phyloP scores from a whole-genome alignment of 2,113 vertebrate species.

The Heloderma charlesbogerti region DNA sequence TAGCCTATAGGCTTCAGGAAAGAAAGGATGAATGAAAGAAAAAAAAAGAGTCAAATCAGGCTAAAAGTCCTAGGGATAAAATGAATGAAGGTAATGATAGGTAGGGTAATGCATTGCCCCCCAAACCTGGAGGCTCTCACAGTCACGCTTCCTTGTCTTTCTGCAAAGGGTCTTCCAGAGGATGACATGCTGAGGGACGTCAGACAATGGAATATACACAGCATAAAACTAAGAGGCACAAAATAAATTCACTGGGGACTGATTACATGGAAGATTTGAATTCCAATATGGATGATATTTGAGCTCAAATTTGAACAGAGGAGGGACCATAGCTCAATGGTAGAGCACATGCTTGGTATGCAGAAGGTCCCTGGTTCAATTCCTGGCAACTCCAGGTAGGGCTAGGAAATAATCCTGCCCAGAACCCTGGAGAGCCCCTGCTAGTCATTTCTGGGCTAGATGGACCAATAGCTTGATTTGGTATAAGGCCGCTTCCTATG shows the following conservation, averaged over 20 bases:
- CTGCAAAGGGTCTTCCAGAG: neutral
- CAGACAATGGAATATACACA: neutral
- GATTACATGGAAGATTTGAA: neutral
- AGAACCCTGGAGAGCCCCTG: too few relatives aligned
- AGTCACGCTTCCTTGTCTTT: neutral
- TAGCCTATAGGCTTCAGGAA: constrained; percentile 33
- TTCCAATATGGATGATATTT: neutral
- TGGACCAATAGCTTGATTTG: too few relatives aligned
- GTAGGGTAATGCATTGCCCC: neutral
- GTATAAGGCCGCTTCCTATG: too few relatives aligned
- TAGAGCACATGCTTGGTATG: too few relatives aligned
- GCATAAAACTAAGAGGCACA: neutral
- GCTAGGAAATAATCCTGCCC: too few relatives aligned
- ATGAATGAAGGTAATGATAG: neutral
- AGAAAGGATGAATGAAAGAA: neutral
- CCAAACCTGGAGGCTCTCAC: neutral
- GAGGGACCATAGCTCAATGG: too few relatives aligned
- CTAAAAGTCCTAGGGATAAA: constrained; percentile 8
- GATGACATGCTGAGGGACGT: neutral
- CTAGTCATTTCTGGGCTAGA: too few relatives aligned
- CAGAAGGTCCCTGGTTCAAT: neutral
- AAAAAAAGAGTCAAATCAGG: neutral
- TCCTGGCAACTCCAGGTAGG: too few relatives aligned
- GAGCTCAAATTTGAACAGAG: neutral
- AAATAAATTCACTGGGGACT: neutral